phyloP scores from a whole-genome alignment of 1,140 invertebrate species.

The Adoxophyes honmai region DNA sequence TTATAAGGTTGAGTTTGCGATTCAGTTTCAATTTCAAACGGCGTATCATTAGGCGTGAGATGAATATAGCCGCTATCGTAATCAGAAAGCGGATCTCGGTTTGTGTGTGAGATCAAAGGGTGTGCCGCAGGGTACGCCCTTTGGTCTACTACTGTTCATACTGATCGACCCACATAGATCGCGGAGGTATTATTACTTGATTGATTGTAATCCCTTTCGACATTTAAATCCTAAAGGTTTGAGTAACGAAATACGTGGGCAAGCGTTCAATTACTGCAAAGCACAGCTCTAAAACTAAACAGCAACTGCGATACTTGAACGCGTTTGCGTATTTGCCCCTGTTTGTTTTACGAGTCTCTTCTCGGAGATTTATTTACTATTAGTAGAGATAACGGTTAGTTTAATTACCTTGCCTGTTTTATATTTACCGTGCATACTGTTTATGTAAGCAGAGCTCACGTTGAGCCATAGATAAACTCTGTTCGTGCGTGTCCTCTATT shows the following conservation, averaged over 20 bases:
- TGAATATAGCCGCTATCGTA: slow-evolving; percentile 25
- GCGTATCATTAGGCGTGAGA: slow-evolving; percentile 19
- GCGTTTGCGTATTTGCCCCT: slow-evolving; percentile 34
- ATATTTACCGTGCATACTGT: slow-evolving; percentile 45
- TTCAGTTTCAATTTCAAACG: not conserved
- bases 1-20: not conserved
- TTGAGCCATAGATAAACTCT: not conserved
- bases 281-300: slow-evolving; percentile 42
- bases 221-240: slow-evolving; percentile 7
- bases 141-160: slow-evolving; percentile 23
- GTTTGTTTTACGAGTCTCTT: slow-evolving; percentile 51
- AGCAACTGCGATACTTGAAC: slow-evolving; percentile 19
- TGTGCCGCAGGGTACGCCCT: slow-evolving; percentile 27
- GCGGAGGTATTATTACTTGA: not conserved
- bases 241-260: slow-evolving; percentile 3
- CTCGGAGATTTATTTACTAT: slow-evolving; percentile 54
- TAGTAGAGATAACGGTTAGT: slow-evolving; percentile 50
- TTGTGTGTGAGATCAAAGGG: slow-evolving; percentile 28
- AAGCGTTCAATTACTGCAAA: slow-evolving; percentile 18
- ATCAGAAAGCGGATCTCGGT: slow-evolving; percentile 34
- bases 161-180: slow-evolving; percentile 12
- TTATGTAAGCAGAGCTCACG: slow-evolving; percentile 27
- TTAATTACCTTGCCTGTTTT: slow-evolving; percentile 55
- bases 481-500: not conserved
- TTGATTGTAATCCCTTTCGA: not conserved